Base-by-base conservation (phyloP, 2,888 invertebrate species). In the Ophonus ardosiacus region DNA sequence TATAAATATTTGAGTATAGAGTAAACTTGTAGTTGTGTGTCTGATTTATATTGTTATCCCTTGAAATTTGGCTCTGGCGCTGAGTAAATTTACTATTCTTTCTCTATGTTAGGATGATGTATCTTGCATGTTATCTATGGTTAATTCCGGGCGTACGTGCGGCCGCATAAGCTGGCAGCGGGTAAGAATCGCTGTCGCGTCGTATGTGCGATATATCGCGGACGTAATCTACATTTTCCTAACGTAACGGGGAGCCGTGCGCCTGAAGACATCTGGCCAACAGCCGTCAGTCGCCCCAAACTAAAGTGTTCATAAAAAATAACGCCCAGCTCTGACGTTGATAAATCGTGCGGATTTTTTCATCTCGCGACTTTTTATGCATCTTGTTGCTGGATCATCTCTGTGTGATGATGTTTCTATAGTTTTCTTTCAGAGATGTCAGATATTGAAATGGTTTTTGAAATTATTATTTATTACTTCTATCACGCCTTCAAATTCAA, bases 301-400 rank as follows among this genome's bases (percentile, higher is more conserved):
- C 84, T 84, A 78, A 84, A 84, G 65, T 84, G 84, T 84, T 80
- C 85, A 85, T 85, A 85, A 85, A 85, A 85, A 85, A 85, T 85
- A 85, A 85, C 80, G 71, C 80, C 57, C 43, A 68, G 56, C 56
- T 38, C 18, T 80, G 85, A 85, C 85, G 56, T 79, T 85, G 85
- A 85, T 85, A 80, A 85, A 85, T 85, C 85, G 80, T 40, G 31
- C 40, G 57, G 68, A 85, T 85, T 85, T 85, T 84, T 84, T 84
- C 83, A 84, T 84, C 84, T 78, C 24, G 65, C 51, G 43, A 78
- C 6, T 76, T 84, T 83, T 83, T 61, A 76, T 74, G 83, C 83
- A 83, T 83, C 76, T 83, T 83, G 83, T 83, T 83, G 83, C 76
- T 83, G 76, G 59, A 83, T 68, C 82, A 68, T 82, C 81, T 51